A percentile compares a stretch with the other conserved stretches of the same genome.
These are phyloP conservation scores for Bicyclus anynana DNA, from an alignment of 1,140 invertebrate species.

Conservation along the genomic window DNA sequence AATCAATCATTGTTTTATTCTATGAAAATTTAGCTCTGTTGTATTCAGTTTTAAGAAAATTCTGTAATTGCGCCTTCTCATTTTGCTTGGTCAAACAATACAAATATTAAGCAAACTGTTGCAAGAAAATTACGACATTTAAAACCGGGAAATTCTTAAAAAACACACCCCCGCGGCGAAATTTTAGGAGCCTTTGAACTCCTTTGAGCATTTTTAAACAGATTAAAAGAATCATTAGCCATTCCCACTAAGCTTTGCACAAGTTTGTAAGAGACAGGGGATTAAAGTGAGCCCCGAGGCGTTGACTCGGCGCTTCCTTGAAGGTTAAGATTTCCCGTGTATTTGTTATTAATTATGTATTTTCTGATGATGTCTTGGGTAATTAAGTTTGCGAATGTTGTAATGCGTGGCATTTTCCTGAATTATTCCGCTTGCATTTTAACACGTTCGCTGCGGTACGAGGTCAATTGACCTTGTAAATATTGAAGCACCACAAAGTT, in stretches of 20 bases:
- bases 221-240: slow-evolving; percentile 67
- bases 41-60: no score
- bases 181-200: slow-evolving; percentile 41
- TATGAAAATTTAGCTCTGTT: no score
- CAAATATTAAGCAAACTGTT: no score
- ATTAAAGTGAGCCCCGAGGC: slow-evolving; percentile 58
- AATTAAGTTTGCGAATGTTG: slow-evolving; percentile 9
- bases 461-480: no score
- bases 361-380: slow-evolving; percentile 8
- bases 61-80: no score
- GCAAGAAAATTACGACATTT: slow-evolving; percentile 1
- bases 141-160: not conserved
- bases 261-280: slow-evolving; percentile 55
- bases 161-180: not conserved
- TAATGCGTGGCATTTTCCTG: no score
- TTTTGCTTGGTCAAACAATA: no score
- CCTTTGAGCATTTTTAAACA: slow-evolving; percentile 63
- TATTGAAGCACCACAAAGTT: no score
- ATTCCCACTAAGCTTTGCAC: slow-evolving; percentile 57
- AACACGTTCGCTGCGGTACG: no score
- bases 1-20: no score
- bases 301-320: slow-evolving; percentile 20
- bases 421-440: no score
- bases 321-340: slow-evolving; percentile 24
- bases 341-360: slow-evolving; percentile 21